Percentiles rank a stretch among this genome's conserved stretches.
phyloP scores from a whole-genome alignment of 1,140 invertebrate genomes.

The Drosophila nebulosa region DNA sequence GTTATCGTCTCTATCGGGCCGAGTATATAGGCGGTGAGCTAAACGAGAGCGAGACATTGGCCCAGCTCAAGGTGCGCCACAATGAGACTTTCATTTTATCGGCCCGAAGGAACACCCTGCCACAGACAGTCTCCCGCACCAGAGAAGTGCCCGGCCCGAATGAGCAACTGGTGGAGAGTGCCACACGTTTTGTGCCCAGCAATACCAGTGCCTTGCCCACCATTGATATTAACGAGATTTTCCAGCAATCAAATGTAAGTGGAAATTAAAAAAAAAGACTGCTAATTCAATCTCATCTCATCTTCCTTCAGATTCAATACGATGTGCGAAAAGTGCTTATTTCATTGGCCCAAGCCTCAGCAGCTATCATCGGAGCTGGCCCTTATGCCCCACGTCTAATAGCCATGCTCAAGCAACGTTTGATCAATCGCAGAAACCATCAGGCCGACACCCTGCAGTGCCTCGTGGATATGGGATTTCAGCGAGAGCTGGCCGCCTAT shows the following conservation, averaged over 20 bases:
- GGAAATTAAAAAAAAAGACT: no score
- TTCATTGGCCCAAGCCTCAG: conserved; percentile 74
- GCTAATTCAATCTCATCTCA: neutral
- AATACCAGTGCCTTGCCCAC: conserved; percentile 45
- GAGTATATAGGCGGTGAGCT: conserved; percentile 68
- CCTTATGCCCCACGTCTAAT: conserved; percentile 76
- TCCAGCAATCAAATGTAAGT: conserved; percentile 79
- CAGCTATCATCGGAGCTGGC: conserved; percentile 69
- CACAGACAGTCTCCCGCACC: conserved; percentile 36
- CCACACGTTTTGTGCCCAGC: conserved; percentile 52
- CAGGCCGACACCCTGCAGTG: conserved; percentile 74
- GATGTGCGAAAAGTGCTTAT: conserved; percentile 80
- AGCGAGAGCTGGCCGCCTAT: conserved; percentile 55
- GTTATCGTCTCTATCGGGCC: conserved; percentile 69
- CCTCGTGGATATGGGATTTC: conserved; percentile 79
- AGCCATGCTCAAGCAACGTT: conserved; percentile 74
- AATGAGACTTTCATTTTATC: conserved; percentile 70
- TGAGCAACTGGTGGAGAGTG: conserved; percentile 61
- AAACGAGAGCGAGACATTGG: conserved; percentile 59
- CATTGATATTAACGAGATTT: conserved; percentile 79
- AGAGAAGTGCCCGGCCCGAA: conserved; percentile 64
- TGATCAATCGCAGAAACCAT: conserved; percentile 71
- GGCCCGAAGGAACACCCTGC: conserved; percentile 49
- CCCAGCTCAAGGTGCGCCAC: conserved; percentile 57
- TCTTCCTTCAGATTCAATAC: conserved; percentile 65